Evolutionary conservation across 2,113 vertebrate genomes (phyloP).

Genomic region (Phycodurus eques): DNA sequence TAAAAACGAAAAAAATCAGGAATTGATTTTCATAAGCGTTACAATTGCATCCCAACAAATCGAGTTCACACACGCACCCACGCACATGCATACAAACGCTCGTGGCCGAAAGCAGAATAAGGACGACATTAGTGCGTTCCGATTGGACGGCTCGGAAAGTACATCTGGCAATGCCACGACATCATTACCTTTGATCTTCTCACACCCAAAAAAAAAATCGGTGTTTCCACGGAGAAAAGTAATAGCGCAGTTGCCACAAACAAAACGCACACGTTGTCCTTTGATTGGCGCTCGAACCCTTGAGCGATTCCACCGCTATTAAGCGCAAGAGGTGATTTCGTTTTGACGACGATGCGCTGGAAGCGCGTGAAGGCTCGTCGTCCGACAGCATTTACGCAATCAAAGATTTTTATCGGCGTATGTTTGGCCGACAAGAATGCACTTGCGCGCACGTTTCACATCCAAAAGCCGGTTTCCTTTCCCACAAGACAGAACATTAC

Average conservation of each 20-base stretch:
- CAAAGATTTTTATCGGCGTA: constrained; percentile 1
- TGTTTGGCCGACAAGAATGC: background rate
- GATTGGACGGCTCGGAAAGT: too few relatives aligned
- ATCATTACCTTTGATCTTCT: too few relatives aligned
- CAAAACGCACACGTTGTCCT: background rate
- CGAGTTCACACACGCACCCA: too few relatives aligned
- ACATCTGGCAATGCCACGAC: too few relatives aligned
- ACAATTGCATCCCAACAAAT: too few relatives aligned
- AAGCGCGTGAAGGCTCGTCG: background rate
- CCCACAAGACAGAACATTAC: constrained; percentile 39
- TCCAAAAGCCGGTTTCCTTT: constrained; percentile 35
- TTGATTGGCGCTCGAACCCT: background rate
- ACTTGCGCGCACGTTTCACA: background rate
- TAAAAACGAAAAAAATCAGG: too few relatives aligned
- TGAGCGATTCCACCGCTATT: background rate
- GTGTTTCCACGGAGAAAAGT: too few relatives aligned
- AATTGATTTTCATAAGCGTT: too few relatives aligned
- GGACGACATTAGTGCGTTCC: too few relatives aligned
- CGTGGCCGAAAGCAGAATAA: too few relatives aligned
- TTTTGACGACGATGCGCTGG: background rate
- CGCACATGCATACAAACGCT: too few relatives aligned
- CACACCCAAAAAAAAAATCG: too few relatives aligned
- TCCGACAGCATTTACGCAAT: background rate
- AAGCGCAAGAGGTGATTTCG: background rate
- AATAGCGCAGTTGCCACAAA: background rate